These are phyloP conservation scores for Acrossocheilus wenchowensis DNA, from an alignment of 2,797 vertebrate genomes.

Conservation along the genomic window DNA sequence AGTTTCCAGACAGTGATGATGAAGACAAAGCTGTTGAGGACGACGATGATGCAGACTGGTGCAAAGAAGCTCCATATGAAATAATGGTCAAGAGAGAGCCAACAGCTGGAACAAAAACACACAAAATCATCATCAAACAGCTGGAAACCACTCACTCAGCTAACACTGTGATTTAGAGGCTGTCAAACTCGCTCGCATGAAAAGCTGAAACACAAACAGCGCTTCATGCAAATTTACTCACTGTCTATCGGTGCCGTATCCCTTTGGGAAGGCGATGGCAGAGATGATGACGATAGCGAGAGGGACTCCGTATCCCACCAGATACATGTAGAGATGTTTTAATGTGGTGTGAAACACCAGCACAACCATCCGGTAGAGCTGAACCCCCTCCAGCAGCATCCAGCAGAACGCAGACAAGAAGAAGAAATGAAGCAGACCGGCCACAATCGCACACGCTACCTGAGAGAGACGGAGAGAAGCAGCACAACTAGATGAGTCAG, in stretches of 20 bases:
- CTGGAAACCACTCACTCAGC: neutral
- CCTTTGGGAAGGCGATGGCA: slow-evolving; percentile 61
- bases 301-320: slow-evolving; percentile 82
- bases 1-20: slow-evolving; percentile 86
- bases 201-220: neutral
- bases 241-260: slow-evolving; percentile 79
- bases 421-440: slow-evolving; percentile 82
- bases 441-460: slow-evolving; percentile 83
- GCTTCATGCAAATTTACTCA: slow-evolving; percentile 70
- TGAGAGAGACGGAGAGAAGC: slow-evolving; percentile 56
- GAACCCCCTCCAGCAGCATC: slow-evolving; percentile 89
- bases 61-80: slow-evolving; percentile 89
- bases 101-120: slow-evolving; percentile 77
- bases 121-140: neutral
- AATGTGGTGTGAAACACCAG: slow-evolving; percentile 84
- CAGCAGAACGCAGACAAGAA: slow-evolving; percentile 86
- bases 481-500: neutral
- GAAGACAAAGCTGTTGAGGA: slow-evolving; percentile 84
- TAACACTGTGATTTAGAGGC: neutral
- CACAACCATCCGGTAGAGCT: slow-evolving; percentile 89
- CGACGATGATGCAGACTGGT: slow-evolving; percentile 80
- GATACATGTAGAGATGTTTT: slow-evolving; percentile 72
- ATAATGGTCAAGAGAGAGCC: slow-evolving; percentile 72
- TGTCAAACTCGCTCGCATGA: neutral
- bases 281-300: slow-evolving; percentile 79